phyloP scores from a whole-genome alignment of 2,888 invertebrate species.

The Netelia virgata region DNA sequence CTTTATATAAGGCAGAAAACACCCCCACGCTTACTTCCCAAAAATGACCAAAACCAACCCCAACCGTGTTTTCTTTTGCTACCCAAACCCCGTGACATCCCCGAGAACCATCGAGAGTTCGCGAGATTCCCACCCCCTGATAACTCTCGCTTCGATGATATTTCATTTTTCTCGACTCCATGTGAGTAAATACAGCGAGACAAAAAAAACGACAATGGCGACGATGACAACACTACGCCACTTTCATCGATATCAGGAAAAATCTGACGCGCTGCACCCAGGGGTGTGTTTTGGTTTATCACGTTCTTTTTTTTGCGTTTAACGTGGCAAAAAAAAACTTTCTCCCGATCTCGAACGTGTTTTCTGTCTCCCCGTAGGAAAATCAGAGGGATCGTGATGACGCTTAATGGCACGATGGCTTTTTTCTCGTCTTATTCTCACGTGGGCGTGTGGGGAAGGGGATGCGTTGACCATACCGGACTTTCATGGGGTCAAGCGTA shows the following conservation, averaged over 20 bases:
- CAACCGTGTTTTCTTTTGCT: slow-evolving; percentile 66
- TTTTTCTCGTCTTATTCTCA: slow-evolving; percentile 76
- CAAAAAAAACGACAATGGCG: slow-evolving; percentile 65
- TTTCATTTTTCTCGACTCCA: slow-evolving; percentile 74
- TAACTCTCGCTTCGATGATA: slow-evolving; percentile 74
- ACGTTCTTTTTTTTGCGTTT: slow-evolving; percentile 77
- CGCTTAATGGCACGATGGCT: slow-evolving; percentile 82
- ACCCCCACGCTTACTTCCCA: slow-evolving; percentile 50
- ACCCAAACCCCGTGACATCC: slow-evolving; percentile 26
- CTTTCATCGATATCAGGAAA: slow-evolving; percentile 54
- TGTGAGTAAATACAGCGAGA: slow-evolving; percentile 48
- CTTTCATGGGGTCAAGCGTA: slow-evolving; percentile 56
- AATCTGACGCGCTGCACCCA: slow-evolving; percentile 59
- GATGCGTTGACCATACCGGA: slow-evolving; percentile 46
- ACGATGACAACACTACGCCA: slow-evolving; percentile 29
- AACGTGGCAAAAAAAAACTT: slow-evolving; percentile 68
- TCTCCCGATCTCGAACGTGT: slow-evolving; percentile 48
- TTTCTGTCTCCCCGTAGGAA: slow-evolving; percentile 73
- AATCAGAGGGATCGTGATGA: slow-evolving; percentile 59
- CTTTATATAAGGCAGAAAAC: slow-evolving; percentile 9
- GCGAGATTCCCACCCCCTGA: slow-evolving; percentile 61
- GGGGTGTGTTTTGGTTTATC: slow-evolving; percentile 83
- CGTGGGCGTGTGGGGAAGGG: slow-evolving; percentile 14
- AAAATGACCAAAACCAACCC: slow-evolving; percentile 57
- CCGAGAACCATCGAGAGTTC: slow-evolving; percentile 33